Evolutionary conservation across 37 sponge, comb jelly and placozoan genomes (phyloP).

Genomic region (Spongia lamella): DNA sequence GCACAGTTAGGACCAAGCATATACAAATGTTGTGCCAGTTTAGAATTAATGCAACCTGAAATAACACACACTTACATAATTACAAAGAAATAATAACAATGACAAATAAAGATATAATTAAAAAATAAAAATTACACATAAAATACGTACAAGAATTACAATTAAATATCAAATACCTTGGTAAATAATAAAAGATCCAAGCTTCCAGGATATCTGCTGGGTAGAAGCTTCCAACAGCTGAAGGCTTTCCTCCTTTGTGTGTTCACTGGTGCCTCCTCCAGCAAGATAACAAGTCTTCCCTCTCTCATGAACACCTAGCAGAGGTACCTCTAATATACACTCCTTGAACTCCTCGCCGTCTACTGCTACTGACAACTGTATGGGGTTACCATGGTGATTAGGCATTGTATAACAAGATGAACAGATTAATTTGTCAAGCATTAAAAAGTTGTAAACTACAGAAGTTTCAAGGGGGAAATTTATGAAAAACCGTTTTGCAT

Average conservation of each 20-base stretch:
- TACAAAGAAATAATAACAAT: too few relatives aligned
- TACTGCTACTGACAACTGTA: conserved; percentile 17
- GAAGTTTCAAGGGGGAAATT: too few relatives aligned
- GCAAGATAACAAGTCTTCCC: conserved; percentile 44
- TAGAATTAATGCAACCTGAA: conserved; percentile 17
- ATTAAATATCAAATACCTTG: conserved; percentile 22
- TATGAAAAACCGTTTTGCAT: too few relatives aligned
- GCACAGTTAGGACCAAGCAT: conserved; percentile 55
- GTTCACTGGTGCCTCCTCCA: conserved; percentile 56
- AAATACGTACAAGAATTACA: neutral
- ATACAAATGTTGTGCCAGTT: conserved; percentile 33
- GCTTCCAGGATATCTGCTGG: conserved; percentile 39
- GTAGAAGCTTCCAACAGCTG: conserved; percentile 37
- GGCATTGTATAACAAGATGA: neutral
- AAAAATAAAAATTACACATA: too few relatives aligned
- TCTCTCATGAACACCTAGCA: neutral
- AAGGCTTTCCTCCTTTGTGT: conserved; percentile 39
- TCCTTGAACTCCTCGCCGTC: conserved; percentile 44
- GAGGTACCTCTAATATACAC: neutral
- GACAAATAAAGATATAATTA: too few relatives aligned
- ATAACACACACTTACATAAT: neutral
- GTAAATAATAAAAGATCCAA: conserved; percentile 39
- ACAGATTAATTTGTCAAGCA: too few relatives aligned
- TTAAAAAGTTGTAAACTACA: too few relatives aligned
- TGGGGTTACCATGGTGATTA: neutral